Evolutionary conservation across 2,888 invertebrate genomes (phyloP), one percentile per base, ranked within the genome.

Genomic region (Lamproptera curius): DNA sequence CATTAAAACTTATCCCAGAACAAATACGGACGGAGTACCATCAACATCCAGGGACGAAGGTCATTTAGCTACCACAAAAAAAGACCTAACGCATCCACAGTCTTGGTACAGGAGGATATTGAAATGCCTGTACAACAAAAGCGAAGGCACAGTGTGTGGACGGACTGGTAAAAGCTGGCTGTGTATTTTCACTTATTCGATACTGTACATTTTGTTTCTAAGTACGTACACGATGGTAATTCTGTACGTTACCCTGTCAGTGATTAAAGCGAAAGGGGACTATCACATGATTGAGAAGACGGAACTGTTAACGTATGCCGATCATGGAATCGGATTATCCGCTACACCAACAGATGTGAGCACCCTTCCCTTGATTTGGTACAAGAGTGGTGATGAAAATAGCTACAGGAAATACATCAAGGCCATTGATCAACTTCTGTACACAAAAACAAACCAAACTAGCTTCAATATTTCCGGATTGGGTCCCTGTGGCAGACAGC

Each of bases 171-270:
- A n/a, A 10, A 77, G 70, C 51, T 86, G 86, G 86, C 0, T 64
- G 0, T 51, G 45, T 4, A 79, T 86, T 3, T 23, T 73, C 2
- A 1, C 20, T 0, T 86, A 86, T 50, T 62, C 75, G 1, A 42
- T 72, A 0, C 64, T 85, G 45, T 86, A 85, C 46, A 10, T 84
- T 1, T 54, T 77, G 26, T 84, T 83, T 49, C 53, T 85, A 14
- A 26, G 46, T 2, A 76, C 82, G 0, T 85, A 66, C 39, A 74
- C 74, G 1, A 51, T 82, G 46, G 40, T 79, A 6, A 58, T 77
- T 2, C 58, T 86, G 0, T 83, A 70, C 39, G 40, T 44, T 2
- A 63, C 81, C 0, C 51, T 86, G 17, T 26, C 46, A 2, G 23
- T 77, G 1, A 52, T 85, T 8, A 77, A 70, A 56, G 0, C 26